Evolutionary conservation across 2,113 vertebrate genomes (phyloP).

Genomic region (Maccullochella peelii): DNA sequence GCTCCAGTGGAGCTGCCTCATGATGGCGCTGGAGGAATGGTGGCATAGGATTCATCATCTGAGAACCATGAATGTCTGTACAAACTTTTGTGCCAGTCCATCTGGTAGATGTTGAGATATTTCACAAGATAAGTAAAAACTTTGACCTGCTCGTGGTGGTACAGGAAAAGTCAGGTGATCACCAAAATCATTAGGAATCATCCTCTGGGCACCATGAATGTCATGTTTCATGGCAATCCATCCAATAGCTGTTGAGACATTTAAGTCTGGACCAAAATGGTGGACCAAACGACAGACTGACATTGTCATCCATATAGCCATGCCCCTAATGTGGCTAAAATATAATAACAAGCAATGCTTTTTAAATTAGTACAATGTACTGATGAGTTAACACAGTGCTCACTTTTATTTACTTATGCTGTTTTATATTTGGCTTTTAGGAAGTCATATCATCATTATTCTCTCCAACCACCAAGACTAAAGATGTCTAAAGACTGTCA

Average conservation of each 20-base stretch:
- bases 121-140: background rate
- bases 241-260: background rate
- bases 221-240: background rate
- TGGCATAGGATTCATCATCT: background rate
- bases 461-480: conserved; percentile 7
- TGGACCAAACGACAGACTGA: background rate
- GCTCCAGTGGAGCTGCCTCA: background rate
- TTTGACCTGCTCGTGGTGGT: background rate
- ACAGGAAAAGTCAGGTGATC: background rate
- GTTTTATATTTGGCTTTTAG: conserved; percentile 19
- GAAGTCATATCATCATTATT: conserved; percentile 22
- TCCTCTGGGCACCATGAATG: background rate
- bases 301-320: background rate
- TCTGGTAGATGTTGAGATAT: background rate
- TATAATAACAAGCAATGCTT: background rate
- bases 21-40: background rate
- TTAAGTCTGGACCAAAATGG: background rate
- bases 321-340: background rate
- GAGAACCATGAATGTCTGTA: background rate
- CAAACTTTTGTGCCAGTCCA: background rate
- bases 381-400: background rate
- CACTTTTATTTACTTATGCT: conserved; percentile 8
- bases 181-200: background rate
- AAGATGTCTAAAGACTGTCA: conserved; percentile 26
- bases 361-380: background rate